Base-by-base conservation (phyloP, 1,140 invertebrate species). In the Nixonia krombeini region DNA sequence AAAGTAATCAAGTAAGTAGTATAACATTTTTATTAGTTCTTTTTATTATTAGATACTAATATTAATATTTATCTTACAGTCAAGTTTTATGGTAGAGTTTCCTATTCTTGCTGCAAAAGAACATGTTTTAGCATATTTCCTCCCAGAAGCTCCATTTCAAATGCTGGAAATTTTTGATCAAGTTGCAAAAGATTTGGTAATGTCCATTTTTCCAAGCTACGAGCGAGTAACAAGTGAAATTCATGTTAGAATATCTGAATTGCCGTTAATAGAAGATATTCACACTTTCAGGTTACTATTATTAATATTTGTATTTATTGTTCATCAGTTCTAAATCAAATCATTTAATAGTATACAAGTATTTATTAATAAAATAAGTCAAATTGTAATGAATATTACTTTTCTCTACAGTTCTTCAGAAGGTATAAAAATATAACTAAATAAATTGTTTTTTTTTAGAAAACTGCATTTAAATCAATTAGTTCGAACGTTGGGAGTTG, bases 391-490 rank as follows among this genome's bases (percentile, higher is more conserved):
- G n/a, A n/a, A n/a, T n/a, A n/a, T n/a, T n/a, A n/a, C n/a, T n/a
- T n/a, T n/a, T n/a, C n/a, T n/a, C n/a, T n/a, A n/a, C n/a, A n/a
- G n/a, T n/a, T n/a, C n/a, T n/a, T n/a, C n/a, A n/a, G n/a, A n/a
- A n/a, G n/a, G n/a, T n/a, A n/a, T n/a, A n/a, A n/a, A n/a, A n/a
- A n/a, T n/a, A n/a, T n/a, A n/a, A n/a, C n/a, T n/a, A n/a, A n/a
- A n/a, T n/a, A n/a, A n/a, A n/a, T n/a, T n/a, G n/a, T n/a, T n/a
- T 70, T 69, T 33, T 57, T 83, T 42, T 74, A 92, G 97, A 57
- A 98, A 98, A 81, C 86, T 99, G 2, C 98, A 99, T 88, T 87
- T 99, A 40, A 99, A 99, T 86, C 96, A 98, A 83, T 78, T 93
- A 23, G 92, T 95, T n/a, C 88, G 96, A 57, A 99, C 97, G 1